These are phyloP conservation scores for Pterocles burchelli DNA, from an alignment of 2,113 vertebrate genomes.

Conservation along the genomic window DNA sequence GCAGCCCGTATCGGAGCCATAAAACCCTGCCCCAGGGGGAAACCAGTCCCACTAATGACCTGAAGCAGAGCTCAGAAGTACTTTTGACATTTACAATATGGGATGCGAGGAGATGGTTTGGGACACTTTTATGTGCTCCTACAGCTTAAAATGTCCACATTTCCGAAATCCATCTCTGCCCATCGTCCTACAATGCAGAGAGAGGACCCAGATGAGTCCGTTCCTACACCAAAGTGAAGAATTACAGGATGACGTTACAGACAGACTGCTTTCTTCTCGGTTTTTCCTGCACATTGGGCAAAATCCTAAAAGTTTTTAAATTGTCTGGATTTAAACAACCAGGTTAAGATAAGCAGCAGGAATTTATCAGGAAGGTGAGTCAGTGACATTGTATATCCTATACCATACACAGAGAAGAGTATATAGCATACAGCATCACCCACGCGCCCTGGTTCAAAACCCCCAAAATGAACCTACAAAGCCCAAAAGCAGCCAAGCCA, in stretches of 20 bases:
- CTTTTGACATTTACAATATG: not conserved
- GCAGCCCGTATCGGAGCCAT: not conserved
- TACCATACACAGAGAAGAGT: rapidly evolving
- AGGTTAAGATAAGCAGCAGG: rapidly evolving
- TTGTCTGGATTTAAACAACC: not conserved
- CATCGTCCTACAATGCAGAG: too few species aligned
- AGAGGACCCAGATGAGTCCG: not conserved
- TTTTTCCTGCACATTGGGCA: rapidly evolving
- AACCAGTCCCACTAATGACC: not conserved
- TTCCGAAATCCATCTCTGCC: not conserved
- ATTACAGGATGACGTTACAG: not conserved
- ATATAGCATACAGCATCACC: rapidly evolving
- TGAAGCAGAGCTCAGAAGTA: not conserved
- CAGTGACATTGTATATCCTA: rapidly evolving
- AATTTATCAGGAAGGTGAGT: rapidly evolving
- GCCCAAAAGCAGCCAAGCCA: not conserved
- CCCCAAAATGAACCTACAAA: not conserved
- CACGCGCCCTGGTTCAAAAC: not conserved
- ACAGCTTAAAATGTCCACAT: not conserved
- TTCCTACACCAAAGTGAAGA: not conserved
- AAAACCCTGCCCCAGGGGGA: not conserved
- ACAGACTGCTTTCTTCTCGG: not conserved
- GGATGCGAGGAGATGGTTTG: not conserved
- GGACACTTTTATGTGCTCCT: not conserved
- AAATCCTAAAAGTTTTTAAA: not conserved